Evolutionary conservation across 2,888 invertebrate species (phyloP), one percentile per base, ranked within the genome.

Genomic region (Andrena chrysosceles): DNA sequence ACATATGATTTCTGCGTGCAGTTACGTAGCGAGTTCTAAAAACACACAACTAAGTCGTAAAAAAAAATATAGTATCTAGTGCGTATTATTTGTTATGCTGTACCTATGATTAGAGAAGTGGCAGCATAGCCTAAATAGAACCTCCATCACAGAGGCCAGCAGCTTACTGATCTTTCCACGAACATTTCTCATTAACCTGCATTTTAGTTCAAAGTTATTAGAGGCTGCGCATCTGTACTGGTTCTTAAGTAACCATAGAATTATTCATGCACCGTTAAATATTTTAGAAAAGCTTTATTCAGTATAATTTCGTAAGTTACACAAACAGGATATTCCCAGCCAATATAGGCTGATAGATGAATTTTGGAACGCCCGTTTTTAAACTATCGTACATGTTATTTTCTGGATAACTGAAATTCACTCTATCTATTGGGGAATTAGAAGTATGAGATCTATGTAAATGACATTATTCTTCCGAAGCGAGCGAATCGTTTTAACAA

Each of bases 101-200:
- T 96, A 96, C 96, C 96, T 96, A 96, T 96, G 95, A 93, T 95
- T 95, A 93, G 95, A 94, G 93, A 95, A 94, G 94, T 96, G 95
- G 95, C 96, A 96, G 95, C 96, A 96, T 93, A 96, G 95, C 94
- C 96, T 96, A 95, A 96, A 96, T 94, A 96, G 95, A 93, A 96
- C 95, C 94, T 96, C 96, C 94, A 96, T 95, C 94, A 96, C 95
- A 93, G 96, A 95, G 94, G 96, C 95, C 94, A 96, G 95, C 95
- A 96, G 95, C 95, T 96, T 96, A 92, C 96, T 95, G 94, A 96
- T 94, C 94, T 96, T 96, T 93, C 96, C 96, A 93, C 95, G 95
- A 92, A 96, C 94, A 94, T 95, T 96, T 95, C 95, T 96, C 93
- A 95, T 93, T 93, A 95, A 94, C 95, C 95, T 95, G 94, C 89